These are phyloP conservation scores for Porites rus DNA, from an alignment of 92 coral and sea anemone genomes.

Conservation along the genomic window DNA sequence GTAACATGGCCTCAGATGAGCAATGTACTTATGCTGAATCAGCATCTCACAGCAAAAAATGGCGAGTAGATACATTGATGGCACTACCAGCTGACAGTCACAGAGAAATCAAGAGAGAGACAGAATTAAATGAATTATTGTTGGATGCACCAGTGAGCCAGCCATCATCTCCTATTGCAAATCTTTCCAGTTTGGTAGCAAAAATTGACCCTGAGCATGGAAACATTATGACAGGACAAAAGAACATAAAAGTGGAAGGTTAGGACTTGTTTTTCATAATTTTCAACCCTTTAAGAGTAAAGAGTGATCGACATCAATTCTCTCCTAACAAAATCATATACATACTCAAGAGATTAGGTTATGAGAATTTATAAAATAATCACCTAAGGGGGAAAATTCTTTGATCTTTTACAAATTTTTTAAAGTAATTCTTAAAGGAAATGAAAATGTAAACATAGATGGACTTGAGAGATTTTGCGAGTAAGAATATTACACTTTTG, in stretches of 20 bases:
- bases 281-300: no score
- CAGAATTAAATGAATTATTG: background rate
- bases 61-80: background rate
- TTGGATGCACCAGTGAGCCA: background rate
- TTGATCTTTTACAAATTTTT: no score
- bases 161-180: conserved; percentile 83
- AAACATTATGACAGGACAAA: conserved; percentile 47
- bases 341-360: no score
- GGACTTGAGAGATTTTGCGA: no score
- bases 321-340: no score
- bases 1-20: background rate
- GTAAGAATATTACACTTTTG: no score
- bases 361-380: no score
- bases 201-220: conserved; percentile 76
- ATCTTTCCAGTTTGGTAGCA: conserved; percentile 87
- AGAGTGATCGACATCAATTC: no score
- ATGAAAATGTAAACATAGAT: no score
- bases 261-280: background rate
- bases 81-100: background rate
- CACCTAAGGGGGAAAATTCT: no score
- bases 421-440: no score
- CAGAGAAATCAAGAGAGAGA: background rate
- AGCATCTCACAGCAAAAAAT: background rate
- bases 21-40: background rate
- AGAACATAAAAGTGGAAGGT: conserved; percentile 51